A percentile compares a stretch with the other conserved stretches of the same genome.
Conservation (phyloP, 2,888 invertebrate genomes). For the Metacarcinus magister region DNA sequence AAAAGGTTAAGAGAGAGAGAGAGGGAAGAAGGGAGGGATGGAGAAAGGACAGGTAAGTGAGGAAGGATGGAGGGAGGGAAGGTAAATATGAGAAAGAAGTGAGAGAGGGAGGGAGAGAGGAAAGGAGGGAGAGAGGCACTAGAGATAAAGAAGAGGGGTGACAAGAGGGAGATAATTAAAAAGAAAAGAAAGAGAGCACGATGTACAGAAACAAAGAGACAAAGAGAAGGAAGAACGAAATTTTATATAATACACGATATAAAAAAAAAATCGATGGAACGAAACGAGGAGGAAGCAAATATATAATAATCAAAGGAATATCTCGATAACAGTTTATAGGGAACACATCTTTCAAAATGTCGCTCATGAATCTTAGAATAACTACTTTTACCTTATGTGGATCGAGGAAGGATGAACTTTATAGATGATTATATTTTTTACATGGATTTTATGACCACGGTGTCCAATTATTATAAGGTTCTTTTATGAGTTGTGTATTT, state of each 20-base stretch:
- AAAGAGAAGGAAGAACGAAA: too few species aligned
- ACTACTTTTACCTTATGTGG: neutral
- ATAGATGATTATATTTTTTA: too few species aligned
- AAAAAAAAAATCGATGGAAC: neutral
- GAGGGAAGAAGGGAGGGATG: neutral
- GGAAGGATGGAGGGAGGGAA: conserved; percentile 27
- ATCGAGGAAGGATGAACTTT: neutral
- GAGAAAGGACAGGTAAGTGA: neutral
- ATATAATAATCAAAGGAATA: neutral
- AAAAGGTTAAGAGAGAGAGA: neutral
- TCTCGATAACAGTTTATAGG: neutral
- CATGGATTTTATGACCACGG: neutral
- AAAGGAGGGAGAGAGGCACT: neutral
- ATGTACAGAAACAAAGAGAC: too few species aligned
- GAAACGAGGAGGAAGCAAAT: too few species aligned
- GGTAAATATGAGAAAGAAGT: neutral
- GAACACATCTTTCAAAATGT: neutral
- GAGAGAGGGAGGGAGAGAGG: conserved; percentile 15
- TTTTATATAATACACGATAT: neutral
- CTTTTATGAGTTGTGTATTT: neutral
- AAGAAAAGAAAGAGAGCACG: too few species aligned
- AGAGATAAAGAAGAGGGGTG: neutral
- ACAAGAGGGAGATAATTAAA: neutral
- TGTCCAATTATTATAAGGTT: neutral
- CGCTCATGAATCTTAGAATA: neutral